Evolutionary conservation across 2,113 vertebrate species (phyloP), one percentile per base, ranked within the genome.

Genomic region (Boleophthalmus pectinirostris): DNA sequence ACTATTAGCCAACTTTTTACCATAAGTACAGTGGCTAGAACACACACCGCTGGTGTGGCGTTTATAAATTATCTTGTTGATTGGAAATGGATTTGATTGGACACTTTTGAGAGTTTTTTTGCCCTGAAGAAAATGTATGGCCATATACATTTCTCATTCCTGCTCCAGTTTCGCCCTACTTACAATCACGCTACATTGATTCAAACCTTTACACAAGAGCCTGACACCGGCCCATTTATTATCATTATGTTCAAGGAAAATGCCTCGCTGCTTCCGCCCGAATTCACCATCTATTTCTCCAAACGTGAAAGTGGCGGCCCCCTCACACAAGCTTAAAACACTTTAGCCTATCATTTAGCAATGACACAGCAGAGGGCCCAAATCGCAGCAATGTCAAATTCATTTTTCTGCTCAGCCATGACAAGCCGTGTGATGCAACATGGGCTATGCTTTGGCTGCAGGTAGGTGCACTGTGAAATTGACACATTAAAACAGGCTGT

Each of bases 381-480:
- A 49, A 73, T 45, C 33, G 18, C 51, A 58, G 13, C 70, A 70
- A 23, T 68, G 57, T 78, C 64, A 24, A 68, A 80, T 38, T 46
- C 1, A 58, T 63, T 83, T 69, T 46, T 46, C 75, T 56, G 73
- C 69, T 66, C 4, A 2, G 38, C 49, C 25, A 53, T 46, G 70
- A 75, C 61, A 10, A 51, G 7, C 20, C 23, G 53, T 15, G 33
- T 76, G 68, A 75, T 72, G 61, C 70, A 83, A 78, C 57, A 25
- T 20, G 49, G 49, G 2, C 49, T 66, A 72, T 24, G 70, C 45
- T 18, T 70, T 21, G 0, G 64, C 63, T 66, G 63, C 57, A 24
- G 54, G 54, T 49, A 21, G 12, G 8, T 7, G 20, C 23, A 70
- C 57, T 49, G 57, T 68, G 60, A 74, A 51, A 47, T 3, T 24